These are phyloP conservation scores for Nibea coibor DNA, from an alignment of 2,113 vertebrate species.

Conservation along the genomic window DNA sequence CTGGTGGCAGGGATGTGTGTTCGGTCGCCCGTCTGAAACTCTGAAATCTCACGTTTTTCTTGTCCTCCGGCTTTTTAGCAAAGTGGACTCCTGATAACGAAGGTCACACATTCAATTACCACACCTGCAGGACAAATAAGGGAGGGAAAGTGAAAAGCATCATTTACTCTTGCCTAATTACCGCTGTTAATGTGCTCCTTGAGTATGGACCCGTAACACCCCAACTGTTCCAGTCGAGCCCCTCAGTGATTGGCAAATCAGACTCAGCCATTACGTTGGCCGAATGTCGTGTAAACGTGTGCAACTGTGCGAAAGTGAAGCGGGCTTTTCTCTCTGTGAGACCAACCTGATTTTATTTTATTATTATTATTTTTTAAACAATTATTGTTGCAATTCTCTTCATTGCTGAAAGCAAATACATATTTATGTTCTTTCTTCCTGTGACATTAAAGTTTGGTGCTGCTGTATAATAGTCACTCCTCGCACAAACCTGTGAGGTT, in stretches of 20 bases:
- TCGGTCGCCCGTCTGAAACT: too few relatives aligned
- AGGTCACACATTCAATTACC: not conserved
- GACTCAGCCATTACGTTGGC: not conserved
- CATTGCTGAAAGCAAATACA: not conserved
- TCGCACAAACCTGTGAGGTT: not conserved
- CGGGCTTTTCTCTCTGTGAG: too few relatives aligned
- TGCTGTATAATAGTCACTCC: not conserved
- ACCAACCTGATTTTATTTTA: too few relatives aligned
- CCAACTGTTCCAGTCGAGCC: not conserved
- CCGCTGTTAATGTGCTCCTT: not conserved
- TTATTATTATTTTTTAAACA: too few relatives aligned
- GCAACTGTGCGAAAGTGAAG: too few relatives aligned
- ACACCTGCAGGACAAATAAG: not conserved
- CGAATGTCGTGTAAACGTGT: too few relatives aligned
- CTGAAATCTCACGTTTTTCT: too few relatives aligned
- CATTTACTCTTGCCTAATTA: not conserved
- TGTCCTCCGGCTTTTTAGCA: not conserved
- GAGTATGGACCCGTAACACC: too few relatives aligned
- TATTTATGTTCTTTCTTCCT: not conserved
- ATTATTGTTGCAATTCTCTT: not conserved
- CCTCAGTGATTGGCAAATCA: not conserved
- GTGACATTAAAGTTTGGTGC: not conserved
- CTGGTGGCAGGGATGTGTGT: not conserved
- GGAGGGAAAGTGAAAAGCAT: not conserved
- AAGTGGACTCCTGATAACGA: not conserved